phyloP scores from a whole-genome alignment of 2,113 vertebrate species.

The Chaetops frenatus region DNA sequence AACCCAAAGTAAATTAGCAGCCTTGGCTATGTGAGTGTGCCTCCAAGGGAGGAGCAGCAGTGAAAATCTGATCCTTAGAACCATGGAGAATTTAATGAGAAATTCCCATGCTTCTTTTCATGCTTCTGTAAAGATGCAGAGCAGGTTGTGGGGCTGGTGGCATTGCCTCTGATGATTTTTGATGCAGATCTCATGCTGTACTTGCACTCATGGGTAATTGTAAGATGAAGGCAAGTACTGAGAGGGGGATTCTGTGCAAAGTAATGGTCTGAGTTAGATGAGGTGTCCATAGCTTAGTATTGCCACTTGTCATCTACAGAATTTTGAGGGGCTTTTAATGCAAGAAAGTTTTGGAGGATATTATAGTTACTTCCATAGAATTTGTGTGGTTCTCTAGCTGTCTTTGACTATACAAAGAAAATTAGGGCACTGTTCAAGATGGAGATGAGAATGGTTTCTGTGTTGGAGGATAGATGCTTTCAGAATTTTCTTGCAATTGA shows the following conservation, averaged over 20 bases:
- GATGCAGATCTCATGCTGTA: background rate
- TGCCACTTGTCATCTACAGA: background rate
- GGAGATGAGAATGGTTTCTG: background rate
- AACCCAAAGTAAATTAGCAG: background rate
- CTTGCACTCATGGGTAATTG: background rate
- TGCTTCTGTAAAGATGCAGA: background rate
- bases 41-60: background rate
- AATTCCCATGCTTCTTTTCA: background rate
- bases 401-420: background rate
- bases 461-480: background rate
- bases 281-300: background rate
- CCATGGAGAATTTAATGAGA: background rate
- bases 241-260: background rate
- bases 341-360: background rate
- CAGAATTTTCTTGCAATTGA: background rate
- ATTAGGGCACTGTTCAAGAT: background rate
- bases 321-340: background rate
- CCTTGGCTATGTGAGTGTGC: background rate
- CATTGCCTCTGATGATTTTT: background rate
- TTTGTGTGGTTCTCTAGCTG: background rate
- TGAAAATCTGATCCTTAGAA: background rate
- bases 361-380: background rate
- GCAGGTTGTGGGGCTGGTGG: background rate
- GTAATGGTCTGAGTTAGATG: background rate
- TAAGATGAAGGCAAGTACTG: background rate